phyloP scores from a whole-genome alignment of 1,140 invertebrate genomes.

The Aricia agestis region DNA sequence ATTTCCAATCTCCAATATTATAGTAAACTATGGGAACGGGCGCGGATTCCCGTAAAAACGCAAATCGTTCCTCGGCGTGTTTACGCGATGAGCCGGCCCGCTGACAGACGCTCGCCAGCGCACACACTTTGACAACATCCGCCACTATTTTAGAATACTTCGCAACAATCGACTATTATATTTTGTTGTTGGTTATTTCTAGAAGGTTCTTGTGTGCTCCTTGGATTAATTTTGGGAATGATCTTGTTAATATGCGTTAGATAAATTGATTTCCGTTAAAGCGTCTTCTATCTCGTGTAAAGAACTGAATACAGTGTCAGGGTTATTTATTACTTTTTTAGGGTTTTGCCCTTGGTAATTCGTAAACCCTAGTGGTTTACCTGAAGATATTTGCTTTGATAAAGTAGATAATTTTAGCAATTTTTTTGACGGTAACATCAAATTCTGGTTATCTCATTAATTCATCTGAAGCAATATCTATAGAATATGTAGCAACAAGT shows the following conservation, averaged over 20 bases:
- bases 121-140: constrained; percentile 60
- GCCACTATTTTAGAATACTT: constrained; percentile 39
- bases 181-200: constrained; percentile 16
- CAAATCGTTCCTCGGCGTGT: constrained; percentile 59
- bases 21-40: constrained; percentile 6
- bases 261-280: no score
- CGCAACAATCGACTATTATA: constrained; percentile 21
- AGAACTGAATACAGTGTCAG: no score
- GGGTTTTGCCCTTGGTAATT: no score
- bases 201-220: not conserved
- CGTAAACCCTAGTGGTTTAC: no score
- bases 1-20: not conserved
- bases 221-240: not conserved
- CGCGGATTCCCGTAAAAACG: constrained; percentile 52
- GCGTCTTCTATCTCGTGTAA: no score
- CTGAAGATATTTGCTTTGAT: no score
- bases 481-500: no score
- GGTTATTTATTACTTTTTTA: no score
- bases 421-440: no score
- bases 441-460: no score
- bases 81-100: constrained; percentile 59
- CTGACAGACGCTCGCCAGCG: constrained; percentile 55
- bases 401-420: no score
- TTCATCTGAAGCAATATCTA: no score
- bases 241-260: not conserved